These are phyloP conservation scores for Mantis religiosa DNA, from an alignment of 2,888 invertebrate species.

Conservation along the genomic window DNA sequence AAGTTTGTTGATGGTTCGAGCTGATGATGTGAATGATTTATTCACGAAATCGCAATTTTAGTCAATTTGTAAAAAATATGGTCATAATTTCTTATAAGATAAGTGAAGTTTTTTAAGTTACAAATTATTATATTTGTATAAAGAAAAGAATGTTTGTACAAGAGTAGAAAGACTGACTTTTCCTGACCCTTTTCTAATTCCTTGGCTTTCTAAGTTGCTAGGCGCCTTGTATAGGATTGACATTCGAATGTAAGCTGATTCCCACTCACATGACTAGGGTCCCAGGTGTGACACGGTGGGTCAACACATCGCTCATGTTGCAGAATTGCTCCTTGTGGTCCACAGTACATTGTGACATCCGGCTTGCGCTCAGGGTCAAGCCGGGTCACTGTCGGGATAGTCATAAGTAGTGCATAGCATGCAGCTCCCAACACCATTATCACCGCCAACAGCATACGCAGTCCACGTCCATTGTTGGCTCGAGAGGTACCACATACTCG, in stretches of 20 bases:
- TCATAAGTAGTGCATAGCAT: conserved; percentile 62
- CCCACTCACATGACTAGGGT: not conserved
- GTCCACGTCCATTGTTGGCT: conserved; percentile 54
- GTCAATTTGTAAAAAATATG: too few species aligned
- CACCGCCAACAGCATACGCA: conserved; percentile 64
- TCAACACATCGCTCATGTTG: conserved; percentile 69
- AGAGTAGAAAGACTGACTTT: too few species aligned
- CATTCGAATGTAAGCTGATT: too few species aligned
- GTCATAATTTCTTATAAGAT: too few species aligned
- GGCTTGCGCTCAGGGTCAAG: conserved; percentile 55
- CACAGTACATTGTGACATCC: conserved; percentile 67
- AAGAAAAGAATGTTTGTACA: too few species aligned
- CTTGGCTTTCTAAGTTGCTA: not conserved
- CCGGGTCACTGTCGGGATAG: conserved; percentile 63
- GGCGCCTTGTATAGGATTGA: not conserved
- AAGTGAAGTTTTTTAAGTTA: too few species aligned
- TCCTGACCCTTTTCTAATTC: too few species aligned
- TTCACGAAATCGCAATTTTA: too few species aligned
- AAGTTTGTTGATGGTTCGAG: too few species aligned
- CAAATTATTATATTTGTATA: too few species aligned
- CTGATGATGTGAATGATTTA: too few species aligned
- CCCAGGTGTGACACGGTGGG: conserved; percentile 50
- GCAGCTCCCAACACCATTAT: conserved; percentile 64
- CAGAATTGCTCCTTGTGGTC: conserved; percentile 63
- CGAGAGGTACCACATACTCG: conserved; percentile 51